Percentiles rank a stretch among this genome's conserved stretches.
These are phyloP conservation scores for Takifugu ocellatus DNA, from an alignment of 2,797 vertebrate species.

Conservation along the genomic window DNA sequence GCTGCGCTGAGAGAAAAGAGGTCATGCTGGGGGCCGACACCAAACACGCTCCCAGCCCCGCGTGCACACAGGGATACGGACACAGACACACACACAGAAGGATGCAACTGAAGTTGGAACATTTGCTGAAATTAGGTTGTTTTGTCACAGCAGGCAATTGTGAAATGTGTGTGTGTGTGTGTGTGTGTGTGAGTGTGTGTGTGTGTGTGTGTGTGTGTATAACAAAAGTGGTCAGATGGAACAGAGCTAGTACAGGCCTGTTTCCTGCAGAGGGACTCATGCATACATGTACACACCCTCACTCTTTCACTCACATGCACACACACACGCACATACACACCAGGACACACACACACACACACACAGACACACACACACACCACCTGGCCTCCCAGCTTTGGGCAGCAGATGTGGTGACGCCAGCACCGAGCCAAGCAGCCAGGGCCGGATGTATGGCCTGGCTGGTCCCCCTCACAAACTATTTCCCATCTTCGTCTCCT, in stretches of 20 bases:
- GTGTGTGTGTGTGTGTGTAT: constrained; percentile 31
- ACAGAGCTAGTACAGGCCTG: constrained; percentile 70
- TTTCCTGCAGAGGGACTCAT: constrained; percentile 72
- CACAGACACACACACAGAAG: constrained; percentile 15
- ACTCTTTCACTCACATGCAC: not conserved
- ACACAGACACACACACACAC: constrained; percentile 31
- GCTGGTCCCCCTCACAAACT: constrained; percentile 67
- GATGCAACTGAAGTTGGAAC: constrained; percentile 55
- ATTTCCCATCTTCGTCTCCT: constrained; percentile 60
- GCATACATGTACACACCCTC: constrained; percentile 28
- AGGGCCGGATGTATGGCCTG: constrained; percentile 79
- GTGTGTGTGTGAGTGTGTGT: constrained; percentile 36
- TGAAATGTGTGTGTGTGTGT: constrained; percentile 46
- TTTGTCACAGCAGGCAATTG: constrained; percentile 65
- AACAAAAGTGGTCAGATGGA: constrained; percentile 74
- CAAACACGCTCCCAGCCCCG: constrained; percentile 36
- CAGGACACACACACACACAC: constrained; percentile 3
- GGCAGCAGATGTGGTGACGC: constrained; percentile 82
- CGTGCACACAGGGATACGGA: constrained; percentile 4
- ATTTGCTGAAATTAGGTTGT: constrained; percentile 62
- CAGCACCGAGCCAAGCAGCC: constrained; percentile 75
- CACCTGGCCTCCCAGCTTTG: constrained; percentile 83
- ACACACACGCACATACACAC: constrained; percentile 23
- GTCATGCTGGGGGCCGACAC: constrained; percentile 62
- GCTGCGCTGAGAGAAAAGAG: constrained; percentile 73